Evolutionary conservation across 2,113 vertebrate genomes (phyloP).

Genomic region (Erythrolamprus reginae): DNA sequence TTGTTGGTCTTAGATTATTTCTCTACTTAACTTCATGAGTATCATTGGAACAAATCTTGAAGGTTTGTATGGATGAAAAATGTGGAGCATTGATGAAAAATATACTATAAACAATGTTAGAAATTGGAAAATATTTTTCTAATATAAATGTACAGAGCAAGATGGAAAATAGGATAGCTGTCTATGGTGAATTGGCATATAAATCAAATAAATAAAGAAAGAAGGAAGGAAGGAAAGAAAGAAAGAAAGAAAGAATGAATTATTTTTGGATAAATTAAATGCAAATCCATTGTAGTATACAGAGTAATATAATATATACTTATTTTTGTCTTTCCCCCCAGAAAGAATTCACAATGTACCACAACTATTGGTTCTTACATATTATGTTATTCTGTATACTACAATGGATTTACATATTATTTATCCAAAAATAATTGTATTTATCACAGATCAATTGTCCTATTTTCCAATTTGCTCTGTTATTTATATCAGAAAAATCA

Average conservation of each 20-base stretch:
- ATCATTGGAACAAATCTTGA: not conserved
- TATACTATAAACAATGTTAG: not conserved
- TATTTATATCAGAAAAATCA: no score
- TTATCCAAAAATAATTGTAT: no score
- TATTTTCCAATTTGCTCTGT: no score
- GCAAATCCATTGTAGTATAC: not conserved
- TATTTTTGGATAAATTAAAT: not conserved
- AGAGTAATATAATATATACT: not conserved
- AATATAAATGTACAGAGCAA: not conserved
- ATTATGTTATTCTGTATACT: no score
- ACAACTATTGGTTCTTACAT: no score
- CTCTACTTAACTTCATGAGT: not conserved
- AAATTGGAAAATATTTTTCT: not conserved
- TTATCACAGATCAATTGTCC: no score
- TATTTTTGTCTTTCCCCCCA: not conserved
- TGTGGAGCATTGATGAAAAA: not conserved
- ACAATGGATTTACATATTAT: no score
- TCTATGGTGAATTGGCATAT: no score
- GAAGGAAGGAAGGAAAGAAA: no score
- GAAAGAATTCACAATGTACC: not conserved
- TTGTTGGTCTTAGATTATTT: not conserved
- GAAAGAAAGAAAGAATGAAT: no score
- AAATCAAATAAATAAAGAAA: no score
- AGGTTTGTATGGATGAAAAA: not conserved
- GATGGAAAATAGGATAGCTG: not conserved